These are phyloP conservation scores for Agrochola lychnidis DNA, from an alignment of 2,888 invertebrate species.

Conservation along the genomic window DNA sequence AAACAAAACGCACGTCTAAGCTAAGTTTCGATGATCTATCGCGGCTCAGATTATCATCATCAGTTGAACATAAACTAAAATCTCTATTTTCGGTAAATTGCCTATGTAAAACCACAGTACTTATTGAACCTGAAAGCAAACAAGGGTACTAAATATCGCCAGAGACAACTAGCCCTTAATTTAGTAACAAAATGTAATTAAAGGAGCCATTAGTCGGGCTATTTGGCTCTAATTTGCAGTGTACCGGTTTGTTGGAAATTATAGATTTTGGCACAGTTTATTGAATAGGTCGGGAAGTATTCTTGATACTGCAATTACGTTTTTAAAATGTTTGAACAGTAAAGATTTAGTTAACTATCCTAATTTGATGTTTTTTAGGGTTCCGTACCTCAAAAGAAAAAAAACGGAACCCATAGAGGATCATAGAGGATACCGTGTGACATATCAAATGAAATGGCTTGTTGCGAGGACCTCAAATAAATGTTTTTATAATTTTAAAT, in stretches of 20 bases:
- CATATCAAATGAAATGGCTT: no score
- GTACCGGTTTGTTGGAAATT: conserved; percentile 32
- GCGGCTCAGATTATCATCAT: not conserved
- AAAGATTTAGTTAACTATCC: not conserved
- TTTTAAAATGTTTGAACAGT: not conserved
- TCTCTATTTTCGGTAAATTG: conserved; percentile 15
- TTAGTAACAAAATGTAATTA: conserved; percentile 66
- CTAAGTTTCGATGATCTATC: not conserved
- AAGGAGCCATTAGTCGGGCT: conserved; percentile 56
- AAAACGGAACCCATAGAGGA: no score
- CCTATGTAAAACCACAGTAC: conserved; percentile 7
- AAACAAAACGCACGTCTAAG: not conserved
- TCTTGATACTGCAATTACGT: no score
- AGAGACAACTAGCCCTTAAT: conserved; percentile 50
- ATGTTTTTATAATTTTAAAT: no score
- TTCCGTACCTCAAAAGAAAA: no score
- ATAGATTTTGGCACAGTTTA: conserved; percentile 18
- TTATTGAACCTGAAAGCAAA: conserved; percentile 39
- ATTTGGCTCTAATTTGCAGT: conserved; percentile 59
- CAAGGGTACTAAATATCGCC: conserved; percentile 52
- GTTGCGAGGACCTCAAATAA: no score
- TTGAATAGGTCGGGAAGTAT: not conserved
- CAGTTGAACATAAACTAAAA: not conserved
- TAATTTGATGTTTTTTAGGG: not conserved
- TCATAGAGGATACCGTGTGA: no score